Evolutionary conservation across 2,797 vertebrate species (phyloP), one percentile per base, ranked within the genome.

Genomic region (Naso thynnoides): DNA sequence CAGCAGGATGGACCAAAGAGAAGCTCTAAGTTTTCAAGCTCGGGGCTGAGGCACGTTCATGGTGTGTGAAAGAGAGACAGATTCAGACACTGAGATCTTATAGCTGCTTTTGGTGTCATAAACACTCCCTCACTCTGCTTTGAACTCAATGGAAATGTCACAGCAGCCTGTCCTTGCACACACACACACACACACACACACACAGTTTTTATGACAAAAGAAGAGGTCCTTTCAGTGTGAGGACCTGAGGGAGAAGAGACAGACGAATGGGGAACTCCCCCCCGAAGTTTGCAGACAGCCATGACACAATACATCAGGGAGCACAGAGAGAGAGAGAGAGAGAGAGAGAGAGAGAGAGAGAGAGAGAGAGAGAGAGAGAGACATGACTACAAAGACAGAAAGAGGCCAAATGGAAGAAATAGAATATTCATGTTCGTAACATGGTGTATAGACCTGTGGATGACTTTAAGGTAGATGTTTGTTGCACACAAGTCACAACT

Each of bases 11-110:
- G 19, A 47, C 36, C 45, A 90, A 90, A 91, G 82, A 88, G 62
- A 64, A 59, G 83, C 76, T 92, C 89, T 89, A 90, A 57, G 78
- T 90, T 93, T 93, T 90, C 91, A 87, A 68, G 79, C 84, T 83
- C 13, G 33, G n/a, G 85, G 81, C 78, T 45, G 55, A 79, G 71
- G 60, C 38, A 65, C 73, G 67, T 67, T 85, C 74, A 63, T 39
- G 38, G 38, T 14, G 24, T 41, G 69, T 49, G 41, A 56, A 23
- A 50, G 56, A 39, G 47, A 42, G 71, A 83, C 61, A 61, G 56
- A 81, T 49, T 69, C 66, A 83, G 85, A 86, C 70, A 77, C 36
- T 15, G 56, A 82, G 83, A 83, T 86, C 81, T 78, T 78, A 72
- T 41, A 69, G 76, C 71, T 71, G 74, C 74, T 80, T 87, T 82